Evolutionary conservation across 2,888 invertebrate genomes (phyloP), one percentile per base, ranked within the genome.

Genomic region (Hypomecis atomaria): DNA sequence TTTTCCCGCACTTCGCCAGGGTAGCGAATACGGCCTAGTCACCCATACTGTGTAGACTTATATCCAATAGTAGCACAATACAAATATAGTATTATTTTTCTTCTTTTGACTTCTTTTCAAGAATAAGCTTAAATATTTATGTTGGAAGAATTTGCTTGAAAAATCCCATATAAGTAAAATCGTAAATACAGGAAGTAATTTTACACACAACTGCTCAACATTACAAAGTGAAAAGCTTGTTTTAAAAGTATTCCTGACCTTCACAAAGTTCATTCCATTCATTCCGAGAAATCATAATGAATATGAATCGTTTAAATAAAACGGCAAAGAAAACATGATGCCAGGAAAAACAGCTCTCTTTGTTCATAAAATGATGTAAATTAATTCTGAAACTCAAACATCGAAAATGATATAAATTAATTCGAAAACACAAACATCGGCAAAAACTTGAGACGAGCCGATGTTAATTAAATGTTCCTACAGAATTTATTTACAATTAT

Each of bases 401-500:
- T 47, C 42, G 43, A 45, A 57, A 45, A 52, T 47, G 23, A 38
- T 13, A 23, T 47, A 57, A 38, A 57, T 52, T 57, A 45, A 4
- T 34, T 56, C 44, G 47, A 52, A 62, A 57, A 62, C 52, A 62
- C 56, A 57, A 56, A 62, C 40, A 37, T 47, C 42, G 43, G 38
- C 58, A 11, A 23, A 47, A 54, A 63, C 37, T 53, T 54, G 54
- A 63, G 37, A 53, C 62, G 45, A 13, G 45, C 52, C 45, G 42
- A 58, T 58, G 62, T 63, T 58, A 63, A 58, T 63, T 63, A 63
- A 62, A 36, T 47, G 57, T 38, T 45, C 44, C 50, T 56, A 36
- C 45, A 44, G 44, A 62, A 47, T 62, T 38, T 53, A 53, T 50
- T 52, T 61, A 49, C 66, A 65, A 64, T 71, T 65, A 63, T 67